phyloP scores from a whole-genome alignment of 2,797 vertebrate genomes.

The Carcharodon carcharias region DNA sequence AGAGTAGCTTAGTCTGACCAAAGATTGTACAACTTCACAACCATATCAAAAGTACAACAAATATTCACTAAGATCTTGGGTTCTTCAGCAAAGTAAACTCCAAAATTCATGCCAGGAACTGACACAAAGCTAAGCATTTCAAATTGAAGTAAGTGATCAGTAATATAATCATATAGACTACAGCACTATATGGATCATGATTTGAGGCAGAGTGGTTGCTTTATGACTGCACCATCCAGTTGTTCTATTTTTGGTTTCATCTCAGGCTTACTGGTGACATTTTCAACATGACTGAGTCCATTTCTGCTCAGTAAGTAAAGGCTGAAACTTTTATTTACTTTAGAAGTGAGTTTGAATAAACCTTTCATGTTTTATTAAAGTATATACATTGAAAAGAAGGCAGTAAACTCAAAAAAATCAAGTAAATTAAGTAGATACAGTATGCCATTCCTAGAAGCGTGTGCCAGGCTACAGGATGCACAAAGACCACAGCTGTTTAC shows the following conservation, averaged over 20 bases:
- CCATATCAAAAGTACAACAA: background rate
- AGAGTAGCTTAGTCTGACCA: background rate
- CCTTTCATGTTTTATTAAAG: background rate
- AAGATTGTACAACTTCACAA: background rate
- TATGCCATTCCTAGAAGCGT: background rate
- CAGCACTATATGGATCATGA: background rate
- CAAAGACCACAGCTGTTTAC: background rate
- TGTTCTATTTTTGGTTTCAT: background rate
- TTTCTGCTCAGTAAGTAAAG: background rate
- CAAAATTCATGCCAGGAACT: background rate
- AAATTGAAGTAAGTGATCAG: background rate
- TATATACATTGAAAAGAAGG: background rate
- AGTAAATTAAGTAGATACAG: background rate
- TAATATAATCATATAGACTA: background rate
- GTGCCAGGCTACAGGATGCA: background rate
- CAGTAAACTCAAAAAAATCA: background rate
- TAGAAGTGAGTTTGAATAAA: background rate
- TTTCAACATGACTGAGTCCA: background rate
- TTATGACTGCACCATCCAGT: background rate
- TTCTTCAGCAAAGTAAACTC: background rate
- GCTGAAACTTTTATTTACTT: background rate
- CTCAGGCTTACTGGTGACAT: background rate
- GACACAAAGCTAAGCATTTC: background rate
- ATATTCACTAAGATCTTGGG: background rate
- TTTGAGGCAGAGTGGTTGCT: background rate